Evolutionary conservation across 2,113 vertebrate genomes (phyloP), one percentile per base, ranked within the genome.

Genomic region (Otus sunia): DNA sequence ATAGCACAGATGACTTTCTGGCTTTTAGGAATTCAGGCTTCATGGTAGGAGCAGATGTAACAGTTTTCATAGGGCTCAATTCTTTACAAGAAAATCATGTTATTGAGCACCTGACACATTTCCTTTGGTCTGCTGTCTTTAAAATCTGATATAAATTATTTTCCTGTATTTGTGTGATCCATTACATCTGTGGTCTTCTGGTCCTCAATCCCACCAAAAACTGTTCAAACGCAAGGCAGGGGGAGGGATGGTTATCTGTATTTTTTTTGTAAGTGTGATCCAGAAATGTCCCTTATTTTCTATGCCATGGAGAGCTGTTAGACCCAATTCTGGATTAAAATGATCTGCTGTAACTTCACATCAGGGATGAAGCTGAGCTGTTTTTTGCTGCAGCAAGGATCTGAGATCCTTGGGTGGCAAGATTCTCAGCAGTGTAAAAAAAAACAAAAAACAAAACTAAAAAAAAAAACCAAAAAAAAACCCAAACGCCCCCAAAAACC

Each of bases 231-330:
- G 6, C 18, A 34, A 81, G 55, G 19, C 2, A 5, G 9, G 4
- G 15, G 4, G 5, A 30, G 25, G 25, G n/a, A 18, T 34, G 14
- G 6, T 25, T 21, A 2, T 27, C 6, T 11, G 0, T n/a, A 12
- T 53, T 22, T 89, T 22, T 89, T 58, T 22, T 36, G 0, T 18
- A 53, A 74, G 18, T 5, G 13, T 10, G 16, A 36, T 39, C 14
- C 30, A 32, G 58, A 71, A 59, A 52, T 12, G 16, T 30, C 7
- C 23, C 30, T 52, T 72, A 12, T 63, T 56, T 50, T 55, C 20
- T 22, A 0, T 2, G 6, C 50, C 14, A 5, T 6, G 19, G 37
- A 59, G 45, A 84, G n/a, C 47, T 58, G 20, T 73, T 27, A 14
- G 11, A 15, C 6, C 14, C 1, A 20, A 7, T 41, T 80, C n/a